These are phyloP conservation scores for Limenitis camilla DNA, from an alignment of 2,888 invertebrate genomes.

Conservation along the genomic window DNA sequence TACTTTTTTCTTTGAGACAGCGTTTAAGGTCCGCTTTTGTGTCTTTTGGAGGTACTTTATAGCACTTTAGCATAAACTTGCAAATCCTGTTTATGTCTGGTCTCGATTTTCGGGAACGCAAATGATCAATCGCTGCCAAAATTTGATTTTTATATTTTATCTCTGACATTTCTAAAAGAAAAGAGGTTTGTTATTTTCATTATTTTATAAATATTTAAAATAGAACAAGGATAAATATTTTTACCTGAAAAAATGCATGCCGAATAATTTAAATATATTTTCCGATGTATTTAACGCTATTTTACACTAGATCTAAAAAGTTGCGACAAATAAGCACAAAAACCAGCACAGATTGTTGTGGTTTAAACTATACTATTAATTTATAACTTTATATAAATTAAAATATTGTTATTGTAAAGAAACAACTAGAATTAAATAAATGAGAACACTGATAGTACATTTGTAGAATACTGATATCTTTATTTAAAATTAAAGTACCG, in stretches of 20 bases:
- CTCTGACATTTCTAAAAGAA: constrained; percentile 70
- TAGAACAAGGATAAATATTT: constrained; percentile 1
- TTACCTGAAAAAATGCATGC: constrained; percentile 64
- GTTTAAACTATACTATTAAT: too few relatives aligned
- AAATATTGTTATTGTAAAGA: too few relatives aligned
- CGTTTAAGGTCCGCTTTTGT: constrained; percentile 82
- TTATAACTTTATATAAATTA: too few relatives aligned
- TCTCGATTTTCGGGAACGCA: constrained; percentile 87
- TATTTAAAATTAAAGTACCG: too few relatives aligned
- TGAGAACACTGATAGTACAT: too few relatives aligned
- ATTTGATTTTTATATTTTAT: constrained; percentile 83
- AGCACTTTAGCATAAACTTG: constrained; percentile 84
- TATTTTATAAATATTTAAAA: neutral
- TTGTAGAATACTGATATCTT: too few relatives aligned
- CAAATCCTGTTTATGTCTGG: constrained; percentile 89
- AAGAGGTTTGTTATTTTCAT: constrained; percentile 15
- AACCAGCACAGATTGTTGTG: too few relatives aligned
- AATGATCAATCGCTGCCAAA: constrained; percentile 88
- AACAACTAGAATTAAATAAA: too few relatives aligned
- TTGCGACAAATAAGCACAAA: too few relatives aligned
- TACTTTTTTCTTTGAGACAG: constrained; percentile 82
- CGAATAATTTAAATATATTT: constrained; percentile 45
- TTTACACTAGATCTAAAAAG: too few relatives aligned
- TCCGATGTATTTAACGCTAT: constrained; percentile 8
- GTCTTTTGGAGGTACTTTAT: constrained; percentile 80